Conservation (phyloP, 2,888 invertebrate genomes). For the Beris chalybata region DNA sequence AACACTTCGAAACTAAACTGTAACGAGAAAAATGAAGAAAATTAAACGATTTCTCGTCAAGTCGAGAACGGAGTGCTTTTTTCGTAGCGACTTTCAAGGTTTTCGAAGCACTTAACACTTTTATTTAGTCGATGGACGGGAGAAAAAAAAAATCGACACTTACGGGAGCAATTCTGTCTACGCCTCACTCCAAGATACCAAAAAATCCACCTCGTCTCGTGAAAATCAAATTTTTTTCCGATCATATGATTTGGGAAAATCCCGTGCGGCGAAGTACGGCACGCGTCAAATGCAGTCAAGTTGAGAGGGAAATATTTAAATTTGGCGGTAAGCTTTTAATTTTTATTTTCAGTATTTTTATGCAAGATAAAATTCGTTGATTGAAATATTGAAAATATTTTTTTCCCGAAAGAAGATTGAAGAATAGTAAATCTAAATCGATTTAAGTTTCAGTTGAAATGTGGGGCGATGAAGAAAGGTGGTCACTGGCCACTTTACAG, state of each 20-base stretch:
- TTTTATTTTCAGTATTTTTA: too few species aligned
- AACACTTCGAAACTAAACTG: constrained; percentile 24
- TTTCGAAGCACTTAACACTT: background rate
- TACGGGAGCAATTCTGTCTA: constrained; percentile 28
- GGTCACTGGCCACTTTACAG: too few species aligned
- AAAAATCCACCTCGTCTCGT: constrained; percentile 26
- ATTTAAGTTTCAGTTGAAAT: too few species aligned
- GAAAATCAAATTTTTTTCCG: constrained; percentile 34
- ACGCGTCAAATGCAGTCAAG: constrained; percentile 11
- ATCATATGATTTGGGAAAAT: constrained; percentile 54
- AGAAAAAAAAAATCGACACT: constrained; percentile 21
- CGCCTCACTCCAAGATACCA: constrained; percentile 32
- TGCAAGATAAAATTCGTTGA: too few species aligned
- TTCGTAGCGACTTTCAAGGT: too few species aligned
- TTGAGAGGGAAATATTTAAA: constrained; percentile 11
- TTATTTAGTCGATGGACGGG: constrained; percentile 1
- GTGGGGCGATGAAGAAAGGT: too few species aligned
- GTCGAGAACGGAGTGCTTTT: too few species aligned
- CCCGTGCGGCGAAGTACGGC: constrained; percentile 14
- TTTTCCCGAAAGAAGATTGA: too few species aligned
- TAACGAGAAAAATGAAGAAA: background rate
- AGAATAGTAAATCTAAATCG: too few species aligned
- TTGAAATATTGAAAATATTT: too few species aligned
- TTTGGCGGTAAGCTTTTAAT: background rate
- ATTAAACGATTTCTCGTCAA: background rate